Conservation (phyloP, 2,797 vertebrate species). For the Falco naumanni region DNA sequence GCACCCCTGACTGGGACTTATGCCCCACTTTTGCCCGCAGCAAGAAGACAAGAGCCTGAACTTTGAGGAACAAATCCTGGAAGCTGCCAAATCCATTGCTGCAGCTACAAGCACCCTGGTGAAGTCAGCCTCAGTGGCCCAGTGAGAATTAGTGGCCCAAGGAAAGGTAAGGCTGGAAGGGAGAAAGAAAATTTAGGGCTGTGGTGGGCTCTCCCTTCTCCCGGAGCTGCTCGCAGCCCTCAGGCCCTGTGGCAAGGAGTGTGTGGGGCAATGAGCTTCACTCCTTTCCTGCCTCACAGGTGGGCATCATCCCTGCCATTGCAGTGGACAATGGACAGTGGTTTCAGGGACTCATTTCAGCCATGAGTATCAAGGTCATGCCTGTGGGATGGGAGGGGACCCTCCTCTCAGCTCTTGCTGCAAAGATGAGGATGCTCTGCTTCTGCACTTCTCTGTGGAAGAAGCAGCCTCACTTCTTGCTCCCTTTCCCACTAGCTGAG, state of each 20-base stretch:
- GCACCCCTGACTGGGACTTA: neutral
- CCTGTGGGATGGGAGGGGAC: neutral
- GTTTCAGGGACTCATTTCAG: conserved; percentile 95
- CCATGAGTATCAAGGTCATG: conserved; percentile 68
- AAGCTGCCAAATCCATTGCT: conserved; percentile 85
- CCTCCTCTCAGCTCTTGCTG: neutral
- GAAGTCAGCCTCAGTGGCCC: conserved; percentile 90
- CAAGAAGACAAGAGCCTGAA: conserved; percentile 92
- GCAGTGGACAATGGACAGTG: conserved; percentile 92
- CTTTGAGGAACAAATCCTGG: neutral
- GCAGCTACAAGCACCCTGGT: conserved; percentile 91
- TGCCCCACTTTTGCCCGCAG: conserved; percentile 58
- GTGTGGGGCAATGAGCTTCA: neutral
- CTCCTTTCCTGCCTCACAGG: conserved; percentile 71
- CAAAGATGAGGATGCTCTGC: neutral
- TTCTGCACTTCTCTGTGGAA: neutral
- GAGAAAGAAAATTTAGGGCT: neutral
- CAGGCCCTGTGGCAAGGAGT: neutral
- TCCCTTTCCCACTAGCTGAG: neutral
- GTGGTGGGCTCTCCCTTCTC: neutral
- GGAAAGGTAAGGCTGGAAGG: conserved; percentile 82
- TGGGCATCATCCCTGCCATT: conserved; percentile 90
- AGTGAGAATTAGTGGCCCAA: conserved; percentile 90
- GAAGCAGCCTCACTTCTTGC: neutral
- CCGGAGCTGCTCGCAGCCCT: neutral